Evolutionary conservation across 1,140 invertebrate genomes (phyloP), one percentile per base, ranked within the genome.

Genomic region (Stegodyphus dumicola): DNA sequence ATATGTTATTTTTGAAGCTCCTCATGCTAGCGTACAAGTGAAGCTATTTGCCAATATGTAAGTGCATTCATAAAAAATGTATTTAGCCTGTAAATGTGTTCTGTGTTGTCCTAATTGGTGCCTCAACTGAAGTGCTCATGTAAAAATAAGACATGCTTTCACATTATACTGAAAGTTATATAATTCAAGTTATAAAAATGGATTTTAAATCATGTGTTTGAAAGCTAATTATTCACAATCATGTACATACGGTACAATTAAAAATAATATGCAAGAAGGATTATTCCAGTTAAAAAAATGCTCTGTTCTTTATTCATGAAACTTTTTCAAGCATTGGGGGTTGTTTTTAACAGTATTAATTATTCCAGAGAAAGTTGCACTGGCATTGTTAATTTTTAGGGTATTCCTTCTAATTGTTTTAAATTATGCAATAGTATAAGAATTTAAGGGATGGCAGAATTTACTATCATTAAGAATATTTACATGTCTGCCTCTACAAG

Each of bases 61-160:
- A 83, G 80, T 83, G 80, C 80, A 83, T 83, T 83, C 71, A 75
- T 75, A 75, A 83, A 75, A n/a, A 75, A 9, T 71, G 56, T 65
- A 65, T 77, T 56, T 77, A 77, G 76, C 60, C 51, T 77, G 76
- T 65, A 81, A 74, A 83, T 66, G 71, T 83, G 71, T 83, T 73
- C 56, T 83, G 80, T 83, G 70, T 83, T 81, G 78, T 81, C 80
- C 71, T 83, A 74, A 83, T 66, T 66, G 80, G 80, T 83, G 80
- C 80, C 80, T 83, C 80, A 74, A 83, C 56, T 74, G 56, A 75
- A 75, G 80, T 83, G 80, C 80, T 83, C 80, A 83, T 83, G 80
- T 83, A 83, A 83, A 83, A 73, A 56, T 17, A 60, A 83, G 9
- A 74, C 69, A 70, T 73, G 78, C 71, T 83, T 65, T 66, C 71